Conservation (phyloP, 2,797 vertebrate species). For the Coracias cyanogaster region DNA sequence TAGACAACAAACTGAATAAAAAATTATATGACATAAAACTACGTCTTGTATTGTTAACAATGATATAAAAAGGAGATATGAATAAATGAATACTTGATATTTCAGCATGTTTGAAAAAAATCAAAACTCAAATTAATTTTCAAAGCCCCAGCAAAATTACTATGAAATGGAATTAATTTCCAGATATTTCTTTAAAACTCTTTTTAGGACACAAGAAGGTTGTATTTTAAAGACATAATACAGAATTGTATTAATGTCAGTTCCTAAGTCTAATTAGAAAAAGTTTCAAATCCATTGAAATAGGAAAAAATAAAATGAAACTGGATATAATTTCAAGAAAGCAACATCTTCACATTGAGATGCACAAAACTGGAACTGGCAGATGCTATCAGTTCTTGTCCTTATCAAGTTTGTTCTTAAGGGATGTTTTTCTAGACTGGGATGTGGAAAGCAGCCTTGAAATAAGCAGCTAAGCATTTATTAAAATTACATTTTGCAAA, state of each 20-base stretch:
- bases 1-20: constrained; percentile 59
- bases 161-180: background rate
- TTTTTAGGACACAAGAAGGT: background rate
- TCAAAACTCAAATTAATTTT: background rate
- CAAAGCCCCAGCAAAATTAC: background rate
- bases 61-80: constrained; percentile 30
- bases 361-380: background rate
- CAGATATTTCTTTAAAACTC: background rate
- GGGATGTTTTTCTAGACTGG: background rate
- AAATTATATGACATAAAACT: constrained; percentile 52
- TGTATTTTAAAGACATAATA: background rate
- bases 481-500: background rate
- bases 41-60: constrained; percentile 53
- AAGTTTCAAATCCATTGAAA: background rate
- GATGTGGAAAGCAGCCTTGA: background rate
- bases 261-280: background rate
- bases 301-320: background rate
- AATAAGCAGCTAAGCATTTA: background rate
- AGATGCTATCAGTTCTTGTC: background rate
- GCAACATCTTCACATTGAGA: background rate
- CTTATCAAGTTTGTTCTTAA: background rate
- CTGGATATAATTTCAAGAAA: background rate
- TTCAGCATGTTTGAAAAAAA: background rate
- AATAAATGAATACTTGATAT: constrained; percentile 35
- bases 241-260: background rate